Evolutionary conservation across 2,888 invertebrate species (phyloP), one percentile per base, ranked within the genome.

Genomic region (Sarcophaga variegata): DNA sequence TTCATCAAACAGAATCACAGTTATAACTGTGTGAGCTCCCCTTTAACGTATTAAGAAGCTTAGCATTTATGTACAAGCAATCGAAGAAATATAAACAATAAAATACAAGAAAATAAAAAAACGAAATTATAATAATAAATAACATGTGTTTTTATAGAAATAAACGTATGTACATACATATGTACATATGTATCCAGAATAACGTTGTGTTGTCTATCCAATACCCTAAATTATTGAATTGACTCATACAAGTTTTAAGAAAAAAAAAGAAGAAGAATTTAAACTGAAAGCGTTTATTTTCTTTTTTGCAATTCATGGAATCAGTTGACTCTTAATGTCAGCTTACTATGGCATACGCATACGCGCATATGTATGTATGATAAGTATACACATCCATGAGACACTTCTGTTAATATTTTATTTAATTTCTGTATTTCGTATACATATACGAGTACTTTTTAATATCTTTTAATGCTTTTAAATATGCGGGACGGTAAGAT

Each of bases 241-340:
- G 80, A 72, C 72, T 80, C 80, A 72, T 80, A 64, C 63, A 79
- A 71, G 80, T 80, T 80, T 49, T 71, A 47, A 66, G 45, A 45
- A 66, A 37, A 66, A 66, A 54, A 54, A 49, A 66, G 4, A 14
- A 14, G 11, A 76, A 59, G 66, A 59, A 37, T 37, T 37, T 37
- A 37, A 37, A 37, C 37, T 37, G 45, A 20, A 67, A 70, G 11
- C 37, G 37, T 67, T 27, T 54, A 20, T 3, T 59, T 54, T 64
- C 54, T 64, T 37, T 64, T 49, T 17, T 47, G 67, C 59, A 76
- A 64, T 71, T 80, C 84, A 22, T 76, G 22, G 75, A 80, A 84
- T 72, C 63, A 66, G 45, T 80, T 84, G 75, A 47, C 64, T 71
- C 59, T 75, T 66, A 62, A 64, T 84, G 54, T 70, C 70, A 83